Conservation (phyloP, 2,113 vertebrate genomes). For the Anoura caudifer region DNA sequence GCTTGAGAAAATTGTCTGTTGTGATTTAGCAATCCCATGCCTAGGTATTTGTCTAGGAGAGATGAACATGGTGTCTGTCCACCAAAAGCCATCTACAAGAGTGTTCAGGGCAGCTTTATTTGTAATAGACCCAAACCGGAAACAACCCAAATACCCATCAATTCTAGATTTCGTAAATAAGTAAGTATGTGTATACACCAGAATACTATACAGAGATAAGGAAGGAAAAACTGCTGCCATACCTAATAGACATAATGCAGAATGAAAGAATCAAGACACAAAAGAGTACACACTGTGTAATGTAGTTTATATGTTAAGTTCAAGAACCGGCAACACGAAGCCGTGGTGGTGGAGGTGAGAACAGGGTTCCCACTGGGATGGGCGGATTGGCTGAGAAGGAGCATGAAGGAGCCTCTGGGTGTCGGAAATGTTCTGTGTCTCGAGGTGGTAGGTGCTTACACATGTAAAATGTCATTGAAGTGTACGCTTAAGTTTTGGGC, state of each 20-base stretch:
- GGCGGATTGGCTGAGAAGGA: neutral
- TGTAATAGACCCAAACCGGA: neutral
- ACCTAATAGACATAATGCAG: neutral
- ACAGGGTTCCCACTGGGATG: neutral
- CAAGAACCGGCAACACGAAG: neutral
- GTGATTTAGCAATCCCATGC: neutral
- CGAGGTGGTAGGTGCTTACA: neutral
- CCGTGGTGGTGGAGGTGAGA: neutral
- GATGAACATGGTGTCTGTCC: neutral
- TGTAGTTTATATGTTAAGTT: neutral
- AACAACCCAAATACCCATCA: neutral
- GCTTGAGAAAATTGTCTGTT: neutral
- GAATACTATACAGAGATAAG: neutral
- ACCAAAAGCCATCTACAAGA: neutral
- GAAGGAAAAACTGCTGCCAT: neutral
- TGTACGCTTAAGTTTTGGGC: neutral
- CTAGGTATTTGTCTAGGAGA: neutral
- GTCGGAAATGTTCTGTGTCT: neutral
- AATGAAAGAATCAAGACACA: neutral
- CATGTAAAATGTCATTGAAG: neutral
- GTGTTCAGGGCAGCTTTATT: neutral
- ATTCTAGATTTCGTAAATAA: neutral
- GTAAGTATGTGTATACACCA: neutral
- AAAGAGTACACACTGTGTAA: neutral
- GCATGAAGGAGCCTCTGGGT: neutral